Evolutionary conservation across 2,888 invertebrate species (phyloP), one percentile per base, ranked within the genome.

Genomic region (Brachycybe producta): DNA sequence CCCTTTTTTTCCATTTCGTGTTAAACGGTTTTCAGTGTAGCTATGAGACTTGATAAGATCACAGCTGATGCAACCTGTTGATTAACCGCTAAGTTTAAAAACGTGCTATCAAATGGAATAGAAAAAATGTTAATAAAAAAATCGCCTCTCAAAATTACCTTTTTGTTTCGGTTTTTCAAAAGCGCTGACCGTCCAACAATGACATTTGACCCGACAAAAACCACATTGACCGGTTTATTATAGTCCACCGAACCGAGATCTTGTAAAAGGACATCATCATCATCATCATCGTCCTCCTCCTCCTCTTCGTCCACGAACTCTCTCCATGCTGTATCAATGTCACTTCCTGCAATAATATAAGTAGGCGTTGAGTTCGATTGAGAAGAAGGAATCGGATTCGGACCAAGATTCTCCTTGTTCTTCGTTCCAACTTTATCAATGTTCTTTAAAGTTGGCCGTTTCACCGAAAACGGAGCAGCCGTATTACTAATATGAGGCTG

Each of bases 161-260:
- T 45, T 34, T 45, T 45, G 30, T 45, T 45, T 19, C 45, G 17
- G 13, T 34, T 45, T 15, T 45, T 45, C 15, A 45, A 15, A 13
- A 45, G 45, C 13, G 45, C 32, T 19, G 45, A 45, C n/a, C 30
- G 26, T 34, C 45, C 45, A 3, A 35, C 35, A n/a, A 45, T 35
- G n/a, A 45, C 45, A 28, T 45, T 45, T n/a, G 26, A 34, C 3
- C 45, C 45, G 13, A 45, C 35, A 23, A 45, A 45, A n/a, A 5
- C 19, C 7, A 36, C 7, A n/a, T 7, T 15, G 5, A 5, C n/a
- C 7, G 36, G 8, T 5, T 36, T 19, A 7, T 7, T 15, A 8
- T n/a, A 7, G 17, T 28, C 44, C 13, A 28, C 17, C 15, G 21
- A 23, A 23, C 8, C 17, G 21, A 13, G 13, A 19, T n/a, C 23